Evolutionary conservation across 2,797 vertebrate genomes (phyloP), one percentile per base, ranked within the genome.

Genomic region (Lepilemur septentrionalis): DNA sequence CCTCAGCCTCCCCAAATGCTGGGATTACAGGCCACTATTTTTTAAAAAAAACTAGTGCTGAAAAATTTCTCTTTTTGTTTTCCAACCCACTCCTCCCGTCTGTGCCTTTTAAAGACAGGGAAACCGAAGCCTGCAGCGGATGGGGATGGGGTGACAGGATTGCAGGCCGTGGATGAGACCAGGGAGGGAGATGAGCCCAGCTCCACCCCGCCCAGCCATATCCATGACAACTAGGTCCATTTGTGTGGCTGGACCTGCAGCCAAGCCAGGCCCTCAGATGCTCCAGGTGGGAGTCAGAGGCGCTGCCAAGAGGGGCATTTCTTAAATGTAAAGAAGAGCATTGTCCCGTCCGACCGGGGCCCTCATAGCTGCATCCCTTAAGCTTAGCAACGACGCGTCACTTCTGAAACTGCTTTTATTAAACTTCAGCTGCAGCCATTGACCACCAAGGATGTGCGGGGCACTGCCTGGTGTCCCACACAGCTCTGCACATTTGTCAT

Each of bases 191-290:
- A 61, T 55, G 57, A 50, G 59, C 41, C 32, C 14, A 8, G 18
- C 90, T 93, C n/a, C 22, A 1, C 4, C 41, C 18, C 4, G 2
- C 1, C 82, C 28, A 3, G 11, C 17, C 17, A 52, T 65, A 59
- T 67, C 43, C 72, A 17, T 23, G 41, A 67, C 90, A 4, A 76
- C 87, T 35, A 57, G 63, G 46, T 6, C 28, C 4, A 0, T 32
- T 2, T 1, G 10, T 0, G 0, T 0, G 46, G 5, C 18, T 82
- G 41, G 57, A 13, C 94, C 41, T 30, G 65, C 11, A 0, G 0
- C 0, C 23, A 73, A 38, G 50, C 1, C 32, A 72, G 96, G 96
- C 87, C n/a, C 15, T 4, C 20, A 32, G 89, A 93, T 83, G 72
- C 98, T 41, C 32, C 11, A 3, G 41, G 46, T 7, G 35, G 38